Evolutionary conservation across 2,797 vertebrate species (phyloP), one percentile per base, ranked within the genome.

Genomic region (Apogon talboti): DNA sequence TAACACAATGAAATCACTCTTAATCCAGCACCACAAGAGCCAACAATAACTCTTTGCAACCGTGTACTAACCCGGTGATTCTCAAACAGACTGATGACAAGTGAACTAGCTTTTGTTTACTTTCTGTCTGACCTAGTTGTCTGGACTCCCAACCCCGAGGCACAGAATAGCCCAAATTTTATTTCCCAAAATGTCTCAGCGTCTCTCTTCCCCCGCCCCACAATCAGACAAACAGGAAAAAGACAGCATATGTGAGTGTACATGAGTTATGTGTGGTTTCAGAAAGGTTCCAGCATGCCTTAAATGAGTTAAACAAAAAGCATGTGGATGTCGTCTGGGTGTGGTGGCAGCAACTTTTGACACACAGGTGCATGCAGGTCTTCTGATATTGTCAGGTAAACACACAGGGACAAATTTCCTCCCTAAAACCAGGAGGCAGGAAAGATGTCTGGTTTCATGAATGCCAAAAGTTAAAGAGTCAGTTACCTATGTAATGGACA

Each of bases 401-500:
- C 24, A 62, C 35, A 47, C 0, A 43, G 3, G 2, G 28, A 40
- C 35, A 64, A 11, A 76, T 69, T 61, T 72, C 63, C 58, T 76
- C 0, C 45, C 21, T 37, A 19, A 3, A 44, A 35, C 37, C 38
- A 7, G 7, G 13, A 66, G 67, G 72, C 60, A 69, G 64, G 61
- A 66, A 65, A 71, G 28, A 68, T 2, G n/a, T 49, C 48, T 50
- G 69, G 21, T 16, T 52, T 10, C 51, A 61, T 8, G 1, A n/a
- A 11, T n/a, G 33, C 11, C 19, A 44, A 15, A 44, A 61, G 3
- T 7, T 64, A 74, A 54, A 7, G 5, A 53, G n/a, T 33, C 5
- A 24, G 74, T 95, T 95, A 99, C 98, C 98, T 96, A 96, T 99
- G 91, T 99, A 99, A 92, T 99, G 98, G 71, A 99, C 98, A 70